Evolutionary conservation across 2,113 vertebrate genomes (phyloP), one percentile per base, ranked within the genome.

Genomic region (Xerus inauris): DNA sequence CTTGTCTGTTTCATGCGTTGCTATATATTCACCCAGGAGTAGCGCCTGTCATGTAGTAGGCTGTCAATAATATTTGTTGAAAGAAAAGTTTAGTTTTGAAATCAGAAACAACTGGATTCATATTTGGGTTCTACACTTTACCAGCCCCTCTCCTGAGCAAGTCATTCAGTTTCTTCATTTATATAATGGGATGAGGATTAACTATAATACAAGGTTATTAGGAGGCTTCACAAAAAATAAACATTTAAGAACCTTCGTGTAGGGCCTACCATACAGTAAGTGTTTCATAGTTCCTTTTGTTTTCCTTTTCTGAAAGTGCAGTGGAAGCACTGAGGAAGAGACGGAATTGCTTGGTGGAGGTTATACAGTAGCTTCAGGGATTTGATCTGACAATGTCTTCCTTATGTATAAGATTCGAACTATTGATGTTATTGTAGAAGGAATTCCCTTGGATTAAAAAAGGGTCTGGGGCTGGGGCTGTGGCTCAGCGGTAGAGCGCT

Each of bases 11-110:
- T 81, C 45, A 51, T 73, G 62, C n/a, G 35, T 77, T 94, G 67
- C 16, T 85, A 0, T 87, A 6, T 81, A 72, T 93, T 94, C 30
- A 95, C 28, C 6, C 4, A 82, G 40, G 76, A 91, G 10, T 84
- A 73, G 24, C 38, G 3, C 35, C 45, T 91, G 95, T 20, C 35
- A 91, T 59, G 26, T 75, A 76, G 83, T 75, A 93, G 35, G 19
- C 40, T 94, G 49, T 94, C 67, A 82, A 45, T 81, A 92, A 64
- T 90, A 92, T 79, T 86, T 86, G 72, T 85, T 73, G 54, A 93
- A 95, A 89, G 26, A 73, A 91, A 91, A 30, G 2, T 88, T 89
- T 91, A 87, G 57, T 30, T 96, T 96, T 97, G 42, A 73, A 93
- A 76, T 86, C 72, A 86, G 77, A 84, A 67, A 81, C 54, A 14